Base-by-base conservation (phyloP, 1,140 invertebrate species). In the Drosophila murphyi region DNA sequence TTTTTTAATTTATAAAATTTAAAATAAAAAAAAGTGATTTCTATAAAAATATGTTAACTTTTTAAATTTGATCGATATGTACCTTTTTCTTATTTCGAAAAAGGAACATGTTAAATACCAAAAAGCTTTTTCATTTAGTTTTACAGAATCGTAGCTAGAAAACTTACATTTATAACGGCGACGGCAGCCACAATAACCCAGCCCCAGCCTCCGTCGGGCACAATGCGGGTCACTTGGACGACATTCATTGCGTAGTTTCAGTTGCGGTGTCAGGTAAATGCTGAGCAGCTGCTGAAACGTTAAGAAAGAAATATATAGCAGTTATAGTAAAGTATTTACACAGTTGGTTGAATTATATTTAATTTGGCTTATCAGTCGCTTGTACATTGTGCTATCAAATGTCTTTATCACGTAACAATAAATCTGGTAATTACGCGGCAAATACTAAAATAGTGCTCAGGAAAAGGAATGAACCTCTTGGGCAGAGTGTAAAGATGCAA, bases 151-250 rank as follows among this genome's bases (percentile, higher is more conserved):
- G 3, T 6, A 37, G 35, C 2, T 41, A 3, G 5, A 28, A 10
- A 8, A 94, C 94, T 95, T 93, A 95, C 95, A 92, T 96, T 95
- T 51, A 94, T 94, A 10, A 95, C 56, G n/a, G 94, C 95, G 37
- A 93, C 93, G 41, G 94, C 95, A 41, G 94, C 76, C 20, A 95
- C 93, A 5, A 96, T 93, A 89, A 95, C 93, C 95, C 95, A 96
- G 2, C 95, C 95, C 94, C 94, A 96, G 31, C 95, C 95, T 39
- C 95, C 95, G 92, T 96, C 94, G 5, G 95, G 95, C 8, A 92
- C 82, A 6, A 62, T 52, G 35, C 72, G 73, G n/a, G 6, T 69
- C 7, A 54, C 34, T 31, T 80, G 78, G 8, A 64, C 43, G 28
- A 65, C 52, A 32, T 86, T 78, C 82, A 88, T 82, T 51, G 43